Conservation (phyloP, 2,888 invertebrate genomes). For the Formica aserva region DNA sequence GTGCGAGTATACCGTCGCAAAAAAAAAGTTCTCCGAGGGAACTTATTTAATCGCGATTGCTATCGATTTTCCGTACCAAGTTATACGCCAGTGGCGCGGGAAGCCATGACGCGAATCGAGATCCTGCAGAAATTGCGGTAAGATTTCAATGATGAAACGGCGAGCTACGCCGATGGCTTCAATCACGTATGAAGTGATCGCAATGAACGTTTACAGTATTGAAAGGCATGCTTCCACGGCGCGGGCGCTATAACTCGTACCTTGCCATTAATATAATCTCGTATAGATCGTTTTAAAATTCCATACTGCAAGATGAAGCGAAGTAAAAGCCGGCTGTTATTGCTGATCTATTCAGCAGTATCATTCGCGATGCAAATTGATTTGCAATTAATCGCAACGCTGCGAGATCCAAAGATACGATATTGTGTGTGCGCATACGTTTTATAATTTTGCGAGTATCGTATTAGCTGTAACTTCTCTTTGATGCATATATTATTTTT, state of each 20-base stretch:
- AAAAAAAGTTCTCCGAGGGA: slow-evolving; percentile 43
- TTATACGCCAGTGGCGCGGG: slow-evolving; percentile 58
- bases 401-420: slow-evolving; percentile 20
- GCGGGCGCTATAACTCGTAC: slow-evolving; percentile 60
- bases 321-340: slow-evolving; percentile 37
- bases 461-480: background rate
- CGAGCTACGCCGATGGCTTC: slow-evolving; percentile 63
- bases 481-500: background rate
- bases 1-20: background rate
- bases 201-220: slow-evolving; percentile 65
- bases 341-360: slow-evolving; percentile 21
- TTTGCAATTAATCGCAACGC: slow-evolving; percentile 35
- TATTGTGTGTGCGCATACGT: slow-evolving; percentile 9
- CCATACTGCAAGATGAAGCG: slow-evolving; percentile 32
- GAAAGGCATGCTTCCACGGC: slow-evolving; percentile 57
- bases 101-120: slow-evolving; percentile 5
- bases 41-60: slow-evolving; percentile 73
- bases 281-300: slow-evolving; percentile 64
- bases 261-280: slow-evolving; percentile 64
- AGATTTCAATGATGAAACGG: slow-evolving; percentile 30
- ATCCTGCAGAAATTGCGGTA: background rate
- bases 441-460: background rate
- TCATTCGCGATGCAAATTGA: slow-evolving; percentile 34
- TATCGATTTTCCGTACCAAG: slow-evolving; percentile 73
- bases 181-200: slow-evolving; percentile 70